A percentile compares a stretch with the other conserved stretches of the same genome.
Evolutionary conservation across 2,797 vertebrate genomes (phyloP).

Genomic region (Orientallactaga sibirica): DNA sequence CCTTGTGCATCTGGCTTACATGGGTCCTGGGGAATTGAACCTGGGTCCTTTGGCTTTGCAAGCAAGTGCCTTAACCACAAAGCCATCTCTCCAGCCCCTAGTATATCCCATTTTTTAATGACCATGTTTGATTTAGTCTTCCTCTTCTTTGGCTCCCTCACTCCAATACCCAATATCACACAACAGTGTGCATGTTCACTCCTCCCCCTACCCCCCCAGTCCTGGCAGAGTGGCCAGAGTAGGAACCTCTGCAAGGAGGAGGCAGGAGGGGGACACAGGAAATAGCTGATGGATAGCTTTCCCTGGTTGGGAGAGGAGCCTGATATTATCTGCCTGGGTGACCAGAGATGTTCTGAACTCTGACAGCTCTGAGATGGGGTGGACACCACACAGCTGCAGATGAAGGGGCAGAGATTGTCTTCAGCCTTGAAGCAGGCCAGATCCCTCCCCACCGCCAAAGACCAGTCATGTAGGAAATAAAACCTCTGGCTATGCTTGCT

Average conservation of each 20-base stretch:
- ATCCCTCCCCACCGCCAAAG: not conserved
- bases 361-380: conserved; percentile 8
- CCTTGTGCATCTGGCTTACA: not conserved
- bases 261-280: not conserved
- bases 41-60: too few relatives aligned
- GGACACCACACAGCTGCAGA: conserved; percentile 23
- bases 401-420: not conserved
- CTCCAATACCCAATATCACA: conserved; percentile 23
- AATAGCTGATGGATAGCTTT: not conserved
- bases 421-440: conserved; percentile 26
- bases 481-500: not conserved
- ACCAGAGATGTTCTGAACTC: not conserved
- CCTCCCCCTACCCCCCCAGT: not conserved
- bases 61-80: too few relatives aligned
- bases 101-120: conserved; percentile 55
- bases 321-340: conserved; percentile 48
- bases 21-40: too few relatives aligned
- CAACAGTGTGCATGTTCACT: not conserved
- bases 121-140: conserved; percentile 27
- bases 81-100: too few relatives aligned
- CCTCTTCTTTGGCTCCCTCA: not conserved
- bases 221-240: not conserved
- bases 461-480: conserved; percentile 62
- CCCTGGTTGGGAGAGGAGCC: conserved; percentile 43
- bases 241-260: not conserved